Evolutionary conservation across 2,888 invertebrate genomes (phyloP).

Genomic region (Ochropleura plecta): DNA sequence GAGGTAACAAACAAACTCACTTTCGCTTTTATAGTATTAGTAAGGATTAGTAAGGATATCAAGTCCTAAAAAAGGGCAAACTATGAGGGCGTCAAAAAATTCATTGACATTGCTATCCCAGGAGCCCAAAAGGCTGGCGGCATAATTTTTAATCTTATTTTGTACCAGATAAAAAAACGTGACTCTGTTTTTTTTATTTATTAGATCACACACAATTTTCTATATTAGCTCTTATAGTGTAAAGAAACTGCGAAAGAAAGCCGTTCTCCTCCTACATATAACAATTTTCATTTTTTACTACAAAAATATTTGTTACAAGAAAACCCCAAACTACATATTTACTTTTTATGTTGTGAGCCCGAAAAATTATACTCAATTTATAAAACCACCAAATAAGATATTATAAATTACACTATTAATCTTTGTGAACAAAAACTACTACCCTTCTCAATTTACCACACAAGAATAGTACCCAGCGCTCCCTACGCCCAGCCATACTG

Average conservation of each 20-base stretch:
- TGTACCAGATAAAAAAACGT: no score
- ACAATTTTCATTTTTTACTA: slow-evolving; percentile 11
- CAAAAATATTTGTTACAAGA: background rate
- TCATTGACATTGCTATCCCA: no score
- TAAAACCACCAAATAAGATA: slow-evolving; percentile 22
- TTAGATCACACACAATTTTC: background rate
- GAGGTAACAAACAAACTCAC: no score
- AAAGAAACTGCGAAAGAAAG: background rate
- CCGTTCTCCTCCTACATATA: background rate
- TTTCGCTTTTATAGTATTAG: no score
- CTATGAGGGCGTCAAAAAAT: no score
- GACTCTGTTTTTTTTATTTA: background rate
- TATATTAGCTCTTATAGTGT: background rate
- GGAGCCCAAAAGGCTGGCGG: no score
- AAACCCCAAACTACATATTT: background rate
- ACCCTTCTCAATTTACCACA: background rate
- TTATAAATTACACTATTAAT: slow-evolving; percentile 29
- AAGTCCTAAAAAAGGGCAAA: no score
- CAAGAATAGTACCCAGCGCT: background rate
- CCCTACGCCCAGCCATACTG: background rate
- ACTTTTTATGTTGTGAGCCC: background rate
- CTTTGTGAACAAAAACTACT: slow-evolving; percentile 2
- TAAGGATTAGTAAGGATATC: no score
- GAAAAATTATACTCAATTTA: slow-evolving; percentile 26
- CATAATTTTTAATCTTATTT: no score